These are phyloP conservation scores for Hermatobates lingyangjiaoensis DNA, from an alignment of 1,140 invertebrate species.

Conservation along the genomic window DNA sequence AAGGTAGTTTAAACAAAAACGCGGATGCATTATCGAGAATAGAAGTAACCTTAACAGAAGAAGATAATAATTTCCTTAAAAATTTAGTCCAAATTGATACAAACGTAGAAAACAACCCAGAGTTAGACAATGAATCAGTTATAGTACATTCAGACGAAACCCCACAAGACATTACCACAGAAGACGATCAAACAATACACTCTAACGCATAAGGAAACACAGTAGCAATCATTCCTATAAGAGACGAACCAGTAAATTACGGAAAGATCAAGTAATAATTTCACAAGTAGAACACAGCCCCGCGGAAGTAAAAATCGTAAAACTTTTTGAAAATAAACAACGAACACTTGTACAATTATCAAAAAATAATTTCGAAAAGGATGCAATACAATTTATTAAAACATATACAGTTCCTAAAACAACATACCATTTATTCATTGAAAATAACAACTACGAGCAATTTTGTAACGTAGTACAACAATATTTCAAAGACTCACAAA, in stretches of 20 bases:
- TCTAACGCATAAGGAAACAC: neutral
- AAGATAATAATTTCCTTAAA: neutral
- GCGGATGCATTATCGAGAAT: conserved; percentile 22
- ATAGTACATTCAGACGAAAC: neutral
- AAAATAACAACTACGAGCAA: neutral
- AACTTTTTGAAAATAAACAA: neutral
- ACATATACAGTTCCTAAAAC: neutral
- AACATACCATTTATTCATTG: neutral
- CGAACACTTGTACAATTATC: neutral
- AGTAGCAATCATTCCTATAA: neutral
- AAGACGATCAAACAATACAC: neutral
- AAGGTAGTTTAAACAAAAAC: conserved; percentile 22
- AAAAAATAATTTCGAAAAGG: neutral
- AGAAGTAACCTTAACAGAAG: neutral
- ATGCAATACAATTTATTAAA: neutral
- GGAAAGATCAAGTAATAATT: neutral
- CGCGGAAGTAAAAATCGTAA: neutral
- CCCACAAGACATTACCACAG: neutral
- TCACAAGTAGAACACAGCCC: neutral
- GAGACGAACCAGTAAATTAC: neutral
- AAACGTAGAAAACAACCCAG: neutral
- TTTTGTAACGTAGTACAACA: neutral
- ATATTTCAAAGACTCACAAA: neutral
- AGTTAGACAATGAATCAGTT: neutral
- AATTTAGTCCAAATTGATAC: neutral